phyloP scores from a whole-genome alignment of 2,888 invertebrate species.

The Lepidonotus clava region DNA sequence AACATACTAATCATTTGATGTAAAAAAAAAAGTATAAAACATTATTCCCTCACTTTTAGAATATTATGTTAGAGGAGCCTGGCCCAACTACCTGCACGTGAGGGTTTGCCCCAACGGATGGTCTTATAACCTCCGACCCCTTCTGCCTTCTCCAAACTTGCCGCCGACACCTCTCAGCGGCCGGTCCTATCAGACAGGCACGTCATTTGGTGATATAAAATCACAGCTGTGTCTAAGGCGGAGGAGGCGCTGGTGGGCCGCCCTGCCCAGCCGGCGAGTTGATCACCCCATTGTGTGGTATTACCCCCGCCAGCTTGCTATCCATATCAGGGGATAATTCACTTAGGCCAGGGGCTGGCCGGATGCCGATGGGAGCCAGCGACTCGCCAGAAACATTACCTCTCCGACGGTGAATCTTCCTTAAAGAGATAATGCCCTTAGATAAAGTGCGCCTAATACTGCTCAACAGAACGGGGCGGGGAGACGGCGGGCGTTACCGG shows the following conservation, averaged over 20 bases:
- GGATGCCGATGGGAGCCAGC: constrained; percentile 37
- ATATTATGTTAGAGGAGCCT: too few species aligned
- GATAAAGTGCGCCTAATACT: constrained; percentile 48
- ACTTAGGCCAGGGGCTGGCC: constrained; percentile 21
- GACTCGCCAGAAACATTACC: constrained; percentile 42
- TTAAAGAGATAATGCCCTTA: constrained; percentile 46
- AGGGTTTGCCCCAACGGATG: too few species aligned
- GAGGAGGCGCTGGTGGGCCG: background rate
- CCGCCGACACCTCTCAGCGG: background rate
- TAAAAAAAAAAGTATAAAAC: too few species aligned
- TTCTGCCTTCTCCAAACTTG: too few species aligned
- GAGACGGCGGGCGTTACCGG: background rate
- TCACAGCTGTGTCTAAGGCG: constrained; percentile 19
- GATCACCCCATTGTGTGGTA: constrained; percentile 45
- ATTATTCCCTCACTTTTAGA: too few species aligned
- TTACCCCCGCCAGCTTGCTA: constrained; percentile 33
- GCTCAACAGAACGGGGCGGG: background rate
- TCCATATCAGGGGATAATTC: constrained; percentile 42
- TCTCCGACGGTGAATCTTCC: constrained; percentile 37
- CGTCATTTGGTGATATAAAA: constrained; percentile 7
- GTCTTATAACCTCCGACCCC: too few species aligned
- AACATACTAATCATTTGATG: too few species aligned
- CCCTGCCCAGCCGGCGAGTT: constrained; percentile 9
- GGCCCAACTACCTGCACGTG: too few species aligned
- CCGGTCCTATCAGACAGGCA: background rate